A percentile compares a stretch with the other conserved stretches of the same genome.
Conservation (phyloP, 2,113 vertebrate species). For the Pseudopipra pipra region DNA sequence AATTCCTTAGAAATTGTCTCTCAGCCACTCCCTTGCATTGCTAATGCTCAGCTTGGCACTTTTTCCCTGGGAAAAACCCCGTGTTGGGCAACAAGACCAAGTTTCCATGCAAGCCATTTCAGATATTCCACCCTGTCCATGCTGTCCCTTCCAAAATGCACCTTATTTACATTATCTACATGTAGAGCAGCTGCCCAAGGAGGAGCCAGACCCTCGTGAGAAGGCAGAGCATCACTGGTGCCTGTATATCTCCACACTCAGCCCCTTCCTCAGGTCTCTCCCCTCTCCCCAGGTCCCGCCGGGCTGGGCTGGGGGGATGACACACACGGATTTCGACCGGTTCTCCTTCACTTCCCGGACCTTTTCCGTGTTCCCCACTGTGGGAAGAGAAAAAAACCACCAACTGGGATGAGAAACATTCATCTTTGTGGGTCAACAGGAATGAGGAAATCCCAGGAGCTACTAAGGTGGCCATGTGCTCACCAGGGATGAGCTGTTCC, state of each 20-base stretch:
- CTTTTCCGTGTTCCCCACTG: slow-evolving; percentile 17
- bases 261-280: background rate
- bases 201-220: rapidly evolving
- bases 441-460: background rate
- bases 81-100: rapidly evolving
- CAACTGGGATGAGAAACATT: background rate
- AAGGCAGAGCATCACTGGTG: background rate
- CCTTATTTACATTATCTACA: slow-evolving; percentile 24
- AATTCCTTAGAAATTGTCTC: background rate
- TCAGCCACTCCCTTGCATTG: background rate
- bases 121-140: background rate
- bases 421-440: background rate
- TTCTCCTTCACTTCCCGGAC: background rate
- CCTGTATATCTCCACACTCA: background rate
- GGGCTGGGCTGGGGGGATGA: background rate
- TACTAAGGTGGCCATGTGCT: rapidly evolving
- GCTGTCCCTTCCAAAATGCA: background rate
- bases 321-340: background rate
- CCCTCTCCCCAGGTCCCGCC: background rate
- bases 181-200: rapidly evolving
- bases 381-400: background rate
- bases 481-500: background rate
- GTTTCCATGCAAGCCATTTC: rapidly evolving
- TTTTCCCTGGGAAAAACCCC: background rate
- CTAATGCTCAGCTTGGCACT: background rate